A percentile compares a stretch with the other conserved stretches of the same genome.
Conservation (phyloP, 2,888 invertebrate species). For the Pardosa pseudoannulata region DNA sequence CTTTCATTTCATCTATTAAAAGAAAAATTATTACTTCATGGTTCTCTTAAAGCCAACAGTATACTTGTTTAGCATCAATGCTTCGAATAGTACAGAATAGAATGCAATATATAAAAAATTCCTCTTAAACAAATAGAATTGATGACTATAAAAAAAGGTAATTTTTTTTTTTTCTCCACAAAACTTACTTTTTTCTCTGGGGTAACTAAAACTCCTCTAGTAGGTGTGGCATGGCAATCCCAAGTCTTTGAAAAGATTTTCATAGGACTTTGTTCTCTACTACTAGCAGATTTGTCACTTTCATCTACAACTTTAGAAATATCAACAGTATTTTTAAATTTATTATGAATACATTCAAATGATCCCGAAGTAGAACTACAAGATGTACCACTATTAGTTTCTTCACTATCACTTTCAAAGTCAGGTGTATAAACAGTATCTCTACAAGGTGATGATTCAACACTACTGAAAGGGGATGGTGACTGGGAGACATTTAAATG, state of each 20-base stretch:
- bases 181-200: slow-evolving; percentile 80
- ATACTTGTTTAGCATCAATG: too few species aligned
- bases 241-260: slow-evolving; percentile 82
- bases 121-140: too few species aligned
- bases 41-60: too few species aligned
- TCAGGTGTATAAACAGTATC: slow-evolving; percentile 80
- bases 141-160: too few species aligned
- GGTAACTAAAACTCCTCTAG: slow-evolving; percentile 84
- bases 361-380: slow-evolving; percentile 68
- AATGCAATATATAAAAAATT: too few species aligned
- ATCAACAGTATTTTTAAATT: slow-evolving; percentile 76
- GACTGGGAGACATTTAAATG: slow-evolving; percentile 37
- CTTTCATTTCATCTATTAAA: too few species aligned
- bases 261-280: slow-evolving; percentile 80
- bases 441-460: slow-evolving; percentile 57
- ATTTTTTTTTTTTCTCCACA: neutral
- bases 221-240: slow-evolving; percentile 87
- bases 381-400: slow-evolving; percentile 55
- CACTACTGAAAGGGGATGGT: slow-evolving; percentile 55
- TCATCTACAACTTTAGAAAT: slow-evolving; percentile 75
- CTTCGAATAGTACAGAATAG: too few species aligned
- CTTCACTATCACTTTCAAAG: slow-evolving; percentile 84
- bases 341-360: slow-evolving; percentile 70
- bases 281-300: slow-evolving; percentile 74
- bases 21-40: too few species aligned